These are phyloP conservation scores for Nyctibius grandis DNA, from an alignment of 2,797 vertebrate species.

Conservation along the genomic window DNA sequence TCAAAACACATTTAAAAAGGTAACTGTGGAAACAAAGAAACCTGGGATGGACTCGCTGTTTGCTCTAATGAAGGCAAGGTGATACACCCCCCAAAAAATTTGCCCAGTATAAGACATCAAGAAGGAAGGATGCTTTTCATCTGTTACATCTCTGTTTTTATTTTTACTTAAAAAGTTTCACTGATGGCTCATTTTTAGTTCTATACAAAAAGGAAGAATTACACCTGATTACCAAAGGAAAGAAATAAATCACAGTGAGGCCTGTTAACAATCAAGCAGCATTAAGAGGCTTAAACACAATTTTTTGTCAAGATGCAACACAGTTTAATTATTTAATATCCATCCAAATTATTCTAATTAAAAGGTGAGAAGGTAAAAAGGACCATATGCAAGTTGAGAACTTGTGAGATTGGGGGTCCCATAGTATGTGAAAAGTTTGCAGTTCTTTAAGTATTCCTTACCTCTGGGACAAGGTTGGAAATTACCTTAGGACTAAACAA, in stretches of 20 bases:
- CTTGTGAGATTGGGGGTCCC: background rate
- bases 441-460: background rate
- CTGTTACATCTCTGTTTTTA: background rate
- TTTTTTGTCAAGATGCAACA: background rate
- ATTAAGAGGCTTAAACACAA: background rate
- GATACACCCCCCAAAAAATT: background rate
- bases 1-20: background rate
- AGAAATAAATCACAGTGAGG: background rate
- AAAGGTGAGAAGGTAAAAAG: background rate
- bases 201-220: background rate
- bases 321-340: background rate
- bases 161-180: background rate
- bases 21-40: background rate
- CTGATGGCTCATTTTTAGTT: background rate
- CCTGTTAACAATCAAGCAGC: background rate
- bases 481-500: background rate
- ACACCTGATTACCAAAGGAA: background rate
- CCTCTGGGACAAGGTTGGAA: background rate
- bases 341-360: background rate
- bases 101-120: background rate
- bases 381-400: background rate
- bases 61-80: background rate
- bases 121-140: background rate
- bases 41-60: background rate
- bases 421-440: background rate